Evolutionary conservation across 2,888 invertebrate genomes (phyloP), one percentile per base, ranked within the genome.

Genomic region (Brachyptera putata): DNA sequence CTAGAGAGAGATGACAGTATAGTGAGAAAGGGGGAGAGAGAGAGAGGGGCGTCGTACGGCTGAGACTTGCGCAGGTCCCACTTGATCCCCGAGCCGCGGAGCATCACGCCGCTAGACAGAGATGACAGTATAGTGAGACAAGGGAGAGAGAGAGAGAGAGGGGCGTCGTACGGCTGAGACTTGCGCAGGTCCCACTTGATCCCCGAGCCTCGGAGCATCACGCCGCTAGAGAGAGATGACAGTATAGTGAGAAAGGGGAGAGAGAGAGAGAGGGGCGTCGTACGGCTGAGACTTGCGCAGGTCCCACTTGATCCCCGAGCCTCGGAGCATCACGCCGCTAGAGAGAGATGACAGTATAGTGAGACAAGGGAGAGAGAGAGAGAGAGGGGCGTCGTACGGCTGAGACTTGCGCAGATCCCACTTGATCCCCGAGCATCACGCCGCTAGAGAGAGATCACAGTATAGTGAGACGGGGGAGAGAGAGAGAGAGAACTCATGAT

Each of bases 241-340:
- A 30, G 5, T n/a, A n/a, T n/a, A 30, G 34, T 5, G n/a, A n/a
- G n/a, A n/a, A n/a, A n/a, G n/a, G n/a, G n/a, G n/a, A n/a, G n/a
- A n/a, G n/a, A n/a, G n/a, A n/a, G n/a, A n/a, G n/a, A n/a, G n/a
- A n/a, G n/a, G n/a, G n/a, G 92, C 96, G 75, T 99, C 99, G 74
- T 99, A 99, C 0, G 99, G 99, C 74, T 95, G 91, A 13, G 87
- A 78, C 76, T 98, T 97, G 57, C 99, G 84, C 48, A 99, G 77
- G 75, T 99, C 99, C 97, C 99, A 99, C 75, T 97, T 96, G 68
- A 99, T 95, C 14, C 99, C 99, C 0, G 97, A 97, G 0, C 98
- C 98, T 57, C 99, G 83, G 25, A 99, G 77, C 98, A 99, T 98
- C 1, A 98, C 97, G 3, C 99, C 99, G 72, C 96, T 96, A 34